Percentiles rank a stretch among this genome's conserved stretches.
Evolutionary conservation across 2,888 invertebrate species (phyloP).

Genomic region (Arrhopalites spinosus): DNA sequence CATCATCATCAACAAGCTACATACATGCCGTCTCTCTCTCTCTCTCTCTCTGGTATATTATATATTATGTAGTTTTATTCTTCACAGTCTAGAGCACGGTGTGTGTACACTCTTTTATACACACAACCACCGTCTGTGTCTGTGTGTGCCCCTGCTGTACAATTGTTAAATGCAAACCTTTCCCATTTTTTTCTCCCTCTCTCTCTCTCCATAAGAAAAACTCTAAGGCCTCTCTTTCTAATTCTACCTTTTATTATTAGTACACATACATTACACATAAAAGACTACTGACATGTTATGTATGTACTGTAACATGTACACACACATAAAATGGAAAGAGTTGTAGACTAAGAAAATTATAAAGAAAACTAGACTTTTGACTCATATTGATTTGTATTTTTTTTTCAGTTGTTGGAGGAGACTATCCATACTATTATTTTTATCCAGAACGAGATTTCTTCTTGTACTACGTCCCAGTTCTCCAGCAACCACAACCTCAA

Average conservation of each 20-base stretch:
- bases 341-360: no score
- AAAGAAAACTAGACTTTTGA: neutral
- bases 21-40: neutral
- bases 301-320: no score
- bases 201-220: neutral
- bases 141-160: neutral
- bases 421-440: slow-evolving; percentile 33
- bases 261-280: no score
- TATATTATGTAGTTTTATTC: no score
- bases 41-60: neutral
- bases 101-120: no score
- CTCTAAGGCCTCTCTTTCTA: neutral
- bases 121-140: no score
- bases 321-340: neutral
- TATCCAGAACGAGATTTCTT: slow-evolving; percentile 25
- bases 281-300: neutral
- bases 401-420: slow-evolving; percentile 20
- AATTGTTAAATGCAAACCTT: neutral
- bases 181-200: neutral
- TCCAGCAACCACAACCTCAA: slow-evolving; percentile 19
- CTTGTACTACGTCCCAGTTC: slow-evolving; percentile 32
- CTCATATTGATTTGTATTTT: slow-evolving; percentile 4
- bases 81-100: neutral
- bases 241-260: slow-evolving; percentile 3
- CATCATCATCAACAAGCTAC: slow-evolving; percentile 3